Evolutionary conservation across 1,140 invertebrate genomes (phyloP), one percentile per base, ranked within the genome.

Genomic region (Zaprionus kolodkinae): DNA sequence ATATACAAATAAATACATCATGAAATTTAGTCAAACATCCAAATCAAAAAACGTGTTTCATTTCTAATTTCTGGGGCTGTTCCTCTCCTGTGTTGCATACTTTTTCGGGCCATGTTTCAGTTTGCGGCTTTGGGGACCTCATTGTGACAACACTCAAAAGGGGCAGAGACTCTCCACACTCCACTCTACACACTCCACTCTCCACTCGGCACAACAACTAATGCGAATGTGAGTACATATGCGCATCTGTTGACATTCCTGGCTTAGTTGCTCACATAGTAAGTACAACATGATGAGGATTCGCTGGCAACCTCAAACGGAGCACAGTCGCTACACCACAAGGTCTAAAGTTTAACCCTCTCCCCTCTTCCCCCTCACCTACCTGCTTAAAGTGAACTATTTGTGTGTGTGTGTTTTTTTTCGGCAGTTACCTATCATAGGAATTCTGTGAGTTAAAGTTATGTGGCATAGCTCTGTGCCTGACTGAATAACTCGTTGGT

Each of bases 11-110:
- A 87, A 86, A 85, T 86, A 85, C 68, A 86, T 86, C 76, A 77
- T 79, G 79, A 71, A 87, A 88, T 88, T 87, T 87, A 87, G 83
- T 87, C 83, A 88, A 87, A 87, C 55, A 83, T 87, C 79, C 74
- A 62, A 76, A 73, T 60, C 12, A 52, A 17, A 9, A 30, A 61
- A 13, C 45, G 67, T 76, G 57, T 67, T 62, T 74, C 1, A 50
- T 72, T 79, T 52, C 17, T 17, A 27, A 27, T 52, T 13, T n/a
- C 13, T 5, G 11, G n/a, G 27, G 27, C 27, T 30, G 27, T 3
- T 30, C 27, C 40, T 2, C 7, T 9, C n/a, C n/a, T 35, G 40
- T 50, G 30, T 15, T 13, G 52, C 52, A 55, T 55, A 55, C 52
- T 55, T 55, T 55, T 55, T 55, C 2, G 13, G 52, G 52, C 27